A percentile compares a stretch with the other conserved stretches of the same genome.
Evolutionary conservation across 2,113 vertebrate genomes (phyloP).

Genomic region (Capreolus pygargus): DNA sequence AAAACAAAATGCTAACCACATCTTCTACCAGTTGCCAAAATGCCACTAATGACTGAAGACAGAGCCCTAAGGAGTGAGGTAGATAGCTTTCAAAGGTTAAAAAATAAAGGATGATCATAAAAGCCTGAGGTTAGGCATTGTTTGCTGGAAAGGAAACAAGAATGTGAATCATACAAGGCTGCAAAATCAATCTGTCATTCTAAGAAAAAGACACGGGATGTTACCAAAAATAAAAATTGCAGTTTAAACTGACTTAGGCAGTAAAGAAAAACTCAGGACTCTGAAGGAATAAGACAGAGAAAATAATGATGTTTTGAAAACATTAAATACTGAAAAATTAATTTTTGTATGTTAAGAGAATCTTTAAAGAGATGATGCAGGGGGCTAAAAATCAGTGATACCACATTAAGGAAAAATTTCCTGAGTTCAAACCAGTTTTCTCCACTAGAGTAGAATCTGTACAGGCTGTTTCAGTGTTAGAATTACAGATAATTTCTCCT

Average conservation of each 20-base stretch:
- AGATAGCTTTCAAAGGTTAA: background rate
- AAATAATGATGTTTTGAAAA: background rate
- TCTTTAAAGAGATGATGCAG: background rate
- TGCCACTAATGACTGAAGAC: background rate
- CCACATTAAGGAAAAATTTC: background rate
- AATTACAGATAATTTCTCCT: background rate
- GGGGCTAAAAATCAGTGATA: background rate
- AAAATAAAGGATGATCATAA: background rate
- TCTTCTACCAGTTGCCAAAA: background rate
- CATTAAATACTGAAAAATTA: background rate
- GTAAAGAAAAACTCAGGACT: background rate
- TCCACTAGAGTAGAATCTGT: background rate
- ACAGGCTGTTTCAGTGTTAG: background rate
- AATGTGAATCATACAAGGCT: background rate
- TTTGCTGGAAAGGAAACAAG: background rate
- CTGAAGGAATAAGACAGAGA: background rate
- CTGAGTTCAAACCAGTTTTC: background rate
- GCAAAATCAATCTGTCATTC: background rate
- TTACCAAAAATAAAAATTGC: constrained; percentile 8
- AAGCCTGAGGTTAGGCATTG: background rate
- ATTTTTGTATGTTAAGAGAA: background rate
- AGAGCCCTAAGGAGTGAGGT: background rate
- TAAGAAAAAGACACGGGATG: background rate
- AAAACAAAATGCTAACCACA: background rate
- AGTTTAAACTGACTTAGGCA: background rate